A percentile compares a stretch with the other conserved stretches of the same genome.
These are phyloP conservation scores for Nephrocerus scutellatus DNA, from an alignment of 2,888 invertebrate genomes.

Conservation along the genomic window DNA sequence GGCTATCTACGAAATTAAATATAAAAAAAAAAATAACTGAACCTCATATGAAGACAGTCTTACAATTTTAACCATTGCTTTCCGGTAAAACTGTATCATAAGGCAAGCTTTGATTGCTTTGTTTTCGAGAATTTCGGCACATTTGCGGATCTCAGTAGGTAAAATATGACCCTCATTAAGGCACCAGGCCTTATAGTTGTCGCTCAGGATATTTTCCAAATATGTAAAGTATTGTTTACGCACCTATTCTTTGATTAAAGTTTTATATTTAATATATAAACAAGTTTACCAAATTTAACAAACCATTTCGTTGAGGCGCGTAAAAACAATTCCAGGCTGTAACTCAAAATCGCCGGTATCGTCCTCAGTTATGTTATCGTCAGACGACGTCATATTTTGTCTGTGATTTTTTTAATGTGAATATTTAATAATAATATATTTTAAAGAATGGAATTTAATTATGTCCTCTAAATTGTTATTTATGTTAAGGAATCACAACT, in stretches of 20 bases:
- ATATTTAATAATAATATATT: constrained; percentile 1
- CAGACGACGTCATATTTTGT: not conserved
- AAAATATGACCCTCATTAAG: not conserved
- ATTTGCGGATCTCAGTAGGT: constrained; percentile 23
- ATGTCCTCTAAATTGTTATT: too few relatives aligned
- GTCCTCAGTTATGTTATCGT: constrained; percentile 2
- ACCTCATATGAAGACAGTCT: constrained; percentile 9
- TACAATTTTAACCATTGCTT: constrained; percentile 41
- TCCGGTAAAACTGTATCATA: constrained; percentile 37
- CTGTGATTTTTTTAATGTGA: too few relatives aligned
- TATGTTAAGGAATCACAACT: too few relatives aligned
- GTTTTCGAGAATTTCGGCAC: constrained; percentile 31
- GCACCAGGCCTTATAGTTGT: constrained; percentile 32
- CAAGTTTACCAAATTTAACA: not conserved
- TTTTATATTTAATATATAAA: not conserved
- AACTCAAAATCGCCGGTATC: constrained; percentile 6
- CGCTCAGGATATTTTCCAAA: constrained; percentile 33
- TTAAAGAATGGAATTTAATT: not conserved
- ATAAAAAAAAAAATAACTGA: constrained; percentile 1
- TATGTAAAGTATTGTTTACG: constrained; percentile 37
- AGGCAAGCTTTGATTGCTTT: constrained; percentile 37
- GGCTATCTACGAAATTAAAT: constrained; percentile 32
- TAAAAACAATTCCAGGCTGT: constrained; percentile 13
- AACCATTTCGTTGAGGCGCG: constrained; percentile 24
- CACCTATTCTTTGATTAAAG: constrained; percentile 26